These are phyloP conservation scores for Suncus etruscus DNA, from an alignment of 2,113 vertebrate species.

Conservation along the genomic window DNA sequence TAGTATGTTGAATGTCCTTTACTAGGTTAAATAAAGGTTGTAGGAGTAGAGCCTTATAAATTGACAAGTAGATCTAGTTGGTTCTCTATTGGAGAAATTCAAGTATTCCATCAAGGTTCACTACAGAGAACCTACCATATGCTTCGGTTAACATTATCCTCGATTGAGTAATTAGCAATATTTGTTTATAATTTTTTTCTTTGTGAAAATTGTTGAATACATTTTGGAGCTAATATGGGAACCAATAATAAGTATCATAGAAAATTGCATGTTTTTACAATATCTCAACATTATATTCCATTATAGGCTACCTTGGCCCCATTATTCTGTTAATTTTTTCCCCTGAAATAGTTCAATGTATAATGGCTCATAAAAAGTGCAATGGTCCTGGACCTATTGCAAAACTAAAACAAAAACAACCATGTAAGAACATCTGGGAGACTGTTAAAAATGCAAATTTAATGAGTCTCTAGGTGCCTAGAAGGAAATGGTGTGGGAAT, in stretches of 20 bases:
- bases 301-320: background rate
- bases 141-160: background rate
- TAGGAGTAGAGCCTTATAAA: background rate
- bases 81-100: background rate
- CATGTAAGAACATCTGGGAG: background rate
- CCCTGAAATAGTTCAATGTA: background rate
- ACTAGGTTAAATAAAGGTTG: no score
- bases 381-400: background rate
- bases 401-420: background rate
- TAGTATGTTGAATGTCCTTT: background rate
- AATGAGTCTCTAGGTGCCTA: background rate
- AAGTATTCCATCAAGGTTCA: background rate
- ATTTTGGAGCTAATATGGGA: background rate
- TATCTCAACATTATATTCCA: fast-evolving
- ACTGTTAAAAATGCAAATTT: background rate
- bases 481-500: background rate
- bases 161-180: background rate
- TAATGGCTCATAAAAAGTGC: background rate
- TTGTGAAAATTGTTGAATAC: background rate
- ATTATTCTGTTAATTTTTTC: background rate
- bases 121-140: fast-evolving
- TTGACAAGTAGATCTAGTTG: background rate
- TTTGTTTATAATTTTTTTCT: background rate
- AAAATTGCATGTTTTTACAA: fast-evolving
- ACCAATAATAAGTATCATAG: no score